Evolutionary conservation across 2,888 invertebrate species (phyloP).

Genomic region (Cataglyphis cursor): DNA sequence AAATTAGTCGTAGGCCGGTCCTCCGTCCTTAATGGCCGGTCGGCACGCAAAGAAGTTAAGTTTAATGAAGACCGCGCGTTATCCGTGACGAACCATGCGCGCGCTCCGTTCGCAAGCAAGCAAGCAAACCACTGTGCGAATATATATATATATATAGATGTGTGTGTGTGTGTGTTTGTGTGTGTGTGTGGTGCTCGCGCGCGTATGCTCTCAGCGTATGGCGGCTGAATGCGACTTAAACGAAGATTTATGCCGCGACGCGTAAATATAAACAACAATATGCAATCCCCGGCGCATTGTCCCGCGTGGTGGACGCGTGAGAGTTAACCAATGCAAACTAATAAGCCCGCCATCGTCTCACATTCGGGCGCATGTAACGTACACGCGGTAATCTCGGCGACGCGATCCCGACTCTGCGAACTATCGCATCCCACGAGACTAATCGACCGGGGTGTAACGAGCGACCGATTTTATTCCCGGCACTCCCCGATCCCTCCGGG

Average conservation of each 20-base stretch:
- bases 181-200: neutral
- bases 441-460: conserved; percentile 73
- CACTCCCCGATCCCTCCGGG: conserved; percentile 49
- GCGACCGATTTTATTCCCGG: conserved; percentile 60
- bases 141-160: neutral
- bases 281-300: conserved; percentile 85
- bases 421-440: conserved; percentile 62
- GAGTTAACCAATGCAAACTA: conserved; percentile 81
- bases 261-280: conserved; percentile 86
- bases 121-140: conserved; percentile 20
- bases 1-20: conserved; percentile 85
- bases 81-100: conserved; percentile 82
- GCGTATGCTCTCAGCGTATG: conserved; percentile 59
- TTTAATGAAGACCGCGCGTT: conserved; percentile 85
- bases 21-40: conserved; percentile 81
- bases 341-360: conserved; percentile 73
- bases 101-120: conserved; percentile 34
- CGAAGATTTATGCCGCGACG: conserved; percentile 86
- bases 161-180: neutral
- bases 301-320: conserved; percentile 72
- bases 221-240: conserved; percentile 85
- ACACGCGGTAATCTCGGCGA: conserved; percentile 11
- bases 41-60: conserved; percentile 84
- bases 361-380: conserved; percentile 2
- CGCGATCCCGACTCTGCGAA: neutral